Evolutionary conservation across 2,113 vertebrate species (phyloP).

Genomic region (Phaetusa simplex): DNA sequence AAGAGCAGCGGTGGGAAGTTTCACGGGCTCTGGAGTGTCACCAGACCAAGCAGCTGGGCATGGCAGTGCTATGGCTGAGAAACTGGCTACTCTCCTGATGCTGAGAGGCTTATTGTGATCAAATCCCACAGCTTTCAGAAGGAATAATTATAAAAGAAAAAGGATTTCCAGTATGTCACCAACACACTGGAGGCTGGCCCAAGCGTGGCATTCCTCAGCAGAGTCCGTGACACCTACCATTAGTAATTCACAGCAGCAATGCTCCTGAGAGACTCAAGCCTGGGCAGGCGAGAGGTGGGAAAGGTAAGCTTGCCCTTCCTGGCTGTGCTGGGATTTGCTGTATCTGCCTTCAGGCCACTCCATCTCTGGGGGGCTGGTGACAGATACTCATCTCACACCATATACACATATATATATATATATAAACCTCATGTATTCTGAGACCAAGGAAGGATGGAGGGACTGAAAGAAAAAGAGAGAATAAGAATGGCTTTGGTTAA

Average conservation of each 20-base stretch:
- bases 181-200: not conserved
- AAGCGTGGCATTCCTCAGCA: not conserved
- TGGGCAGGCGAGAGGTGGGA: not conserved
- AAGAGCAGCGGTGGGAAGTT: not conserved
- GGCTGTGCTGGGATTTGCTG: not conserved
- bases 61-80: not conserved
- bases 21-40: not conserved
- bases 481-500: not conserved
- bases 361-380: not conserved
- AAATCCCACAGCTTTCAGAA: not conserved
- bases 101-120: not conserved
- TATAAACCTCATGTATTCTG: not conserved
- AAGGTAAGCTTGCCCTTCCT: not conserved
- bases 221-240: not conserved
- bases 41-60: not conserved
- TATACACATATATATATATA: not conserved
- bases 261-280: not conserved
- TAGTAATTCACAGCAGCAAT: slow-evolving; percentile 3
- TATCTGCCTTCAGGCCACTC: not conserved
- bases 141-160: not conserved
- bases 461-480: not conserved
- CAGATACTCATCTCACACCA: not conserved
- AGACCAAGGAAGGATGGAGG: not conserved
- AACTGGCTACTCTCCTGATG: not conserved
- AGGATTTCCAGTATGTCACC: not conserved